These are phyloP conservation scores for Toxostoma redivivum DNA, from an alignment of 2,113 vertebrate species.

Conservation along the genomic window DNA sequence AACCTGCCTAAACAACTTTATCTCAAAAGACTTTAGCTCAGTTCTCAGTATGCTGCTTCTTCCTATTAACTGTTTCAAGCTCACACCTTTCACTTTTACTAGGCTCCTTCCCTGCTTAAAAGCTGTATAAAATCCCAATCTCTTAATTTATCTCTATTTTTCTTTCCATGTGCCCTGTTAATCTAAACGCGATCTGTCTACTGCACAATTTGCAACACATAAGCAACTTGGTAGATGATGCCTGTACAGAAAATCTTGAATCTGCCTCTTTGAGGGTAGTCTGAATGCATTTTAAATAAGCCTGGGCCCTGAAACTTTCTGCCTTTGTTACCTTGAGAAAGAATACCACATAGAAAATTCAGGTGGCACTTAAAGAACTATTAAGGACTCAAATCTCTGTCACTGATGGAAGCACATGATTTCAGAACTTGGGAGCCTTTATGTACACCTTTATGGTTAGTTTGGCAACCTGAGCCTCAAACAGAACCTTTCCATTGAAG, in stretches of 20 bases:
- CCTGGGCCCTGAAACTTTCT: neutral
- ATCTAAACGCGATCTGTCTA: accelerated
- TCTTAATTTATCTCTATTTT: neutral
- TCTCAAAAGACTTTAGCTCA: neutral
- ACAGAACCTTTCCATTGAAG: neutral
- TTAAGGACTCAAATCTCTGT: neutral
- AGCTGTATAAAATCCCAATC: neutral
- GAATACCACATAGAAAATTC: neutral
- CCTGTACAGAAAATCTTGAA: neutral
- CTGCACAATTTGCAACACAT: neutral
- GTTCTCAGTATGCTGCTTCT: neutral
- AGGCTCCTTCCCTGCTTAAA: neutral
- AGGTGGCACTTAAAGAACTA: neutral
- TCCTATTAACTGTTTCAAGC: neutral
- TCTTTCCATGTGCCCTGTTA: neutral
- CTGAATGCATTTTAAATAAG: neutral
- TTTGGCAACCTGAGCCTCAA: neutral
- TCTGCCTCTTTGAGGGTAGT: neutral
- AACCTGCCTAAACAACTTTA: neutral
- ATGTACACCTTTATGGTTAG: neutral
- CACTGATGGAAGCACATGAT: neutral
- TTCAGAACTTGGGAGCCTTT: neutral
- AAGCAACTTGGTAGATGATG: neutral
- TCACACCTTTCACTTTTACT: neutral
- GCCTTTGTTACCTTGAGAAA: neutral